Percentiles rank a stretch among this genome's conserved stretches.
phyloP scores from a whole-genome alignment of 2,888 invertebrate genomes.

The Dinocampus coccinellae region DNA sequence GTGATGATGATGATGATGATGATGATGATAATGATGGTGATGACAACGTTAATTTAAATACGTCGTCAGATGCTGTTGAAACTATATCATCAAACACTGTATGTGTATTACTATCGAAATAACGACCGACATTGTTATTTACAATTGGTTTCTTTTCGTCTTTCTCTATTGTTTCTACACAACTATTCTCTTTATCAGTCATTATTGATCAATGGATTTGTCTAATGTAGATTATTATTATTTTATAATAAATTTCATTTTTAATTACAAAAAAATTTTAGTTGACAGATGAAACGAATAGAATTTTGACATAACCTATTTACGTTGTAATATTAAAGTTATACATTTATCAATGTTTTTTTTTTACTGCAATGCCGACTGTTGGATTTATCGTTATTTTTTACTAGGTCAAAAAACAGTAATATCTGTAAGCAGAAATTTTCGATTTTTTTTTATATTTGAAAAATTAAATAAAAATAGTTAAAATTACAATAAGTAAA shows the following conservation, averaged over 20 bases:
- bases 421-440: no score
- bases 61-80: slow-evolving; percentile 50
- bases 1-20: no score
- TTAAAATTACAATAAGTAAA: no score
- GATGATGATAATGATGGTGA: no score
- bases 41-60: no score
- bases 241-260: neutral
- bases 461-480: no score
- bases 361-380: no score
- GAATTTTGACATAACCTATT: neutral
- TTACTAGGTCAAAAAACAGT: no score
- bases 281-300: neutral
- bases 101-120: slow-evolving; percentile 60
- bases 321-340: no score
- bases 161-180: neutral
- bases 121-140: slow-evolving; percentile 53
- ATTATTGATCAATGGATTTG: neutral
- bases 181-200: neutral
- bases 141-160: neutral
- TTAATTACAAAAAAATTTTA: neutral
- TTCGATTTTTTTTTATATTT: no score
- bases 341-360: no score
- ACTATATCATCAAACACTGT: slow-evolving; percentile 66
- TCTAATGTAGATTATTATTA: neutral
- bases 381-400: no score